Percentiles rank a stretch among this genome's conserved stretches.
Conservation (phyloP, 2,888 invertebrate species). For the Mongoloraphidia duomilia region DNA sequence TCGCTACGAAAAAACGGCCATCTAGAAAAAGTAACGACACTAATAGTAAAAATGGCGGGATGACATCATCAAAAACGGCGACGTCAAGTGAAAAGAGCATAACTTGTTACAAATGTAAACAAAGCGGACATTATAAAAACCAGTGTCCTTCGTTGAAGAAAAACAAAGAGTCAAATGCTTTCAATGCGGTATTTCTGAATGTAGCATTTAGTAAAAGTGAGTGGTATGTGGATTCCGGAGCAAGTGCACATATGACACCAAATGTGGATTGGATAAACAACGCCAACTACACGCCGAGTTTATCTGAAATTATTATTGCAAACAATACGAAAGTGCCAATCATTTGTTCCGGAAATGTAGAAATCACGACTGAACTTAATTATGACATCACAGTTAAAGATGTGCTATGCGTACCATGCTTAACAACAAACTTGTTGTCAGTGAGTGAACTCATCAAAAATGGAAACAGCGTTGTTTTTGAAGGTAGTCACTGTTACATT, state of each 20-base stretch:
- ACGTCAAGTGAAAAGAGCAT: background rate
- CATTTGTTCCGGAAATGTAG: constrained; percentile 13
- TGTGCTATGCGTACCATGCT: constrained; percentile 13
- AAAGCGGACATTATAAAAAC: constrained; percentile 4
- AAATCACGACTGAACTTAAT: constrained; percentile 9
- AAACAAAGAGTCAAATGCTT: background rate
- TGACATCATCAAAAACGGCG: background rate
- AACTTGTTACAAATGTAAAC: constrained; percentile 4
- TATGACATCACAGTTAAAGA: constrained; percentile 11
- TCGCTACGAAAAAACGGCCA: background rate
- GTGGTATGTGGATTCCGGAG: constrained; percentile 1
- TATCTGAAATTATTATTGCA: constrained; percentile 13
- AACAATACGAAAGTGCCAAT: constrained; percentile 14
- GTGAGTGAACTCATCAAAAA: constrained; percentile 17
- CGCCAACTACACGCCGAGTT: background rate
- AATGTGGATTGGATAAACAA: constrained; percentile 5
- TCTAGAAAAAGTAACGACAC: background rate
- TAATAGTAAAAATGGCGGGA: background rate
- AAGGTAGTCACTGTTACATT: constrained; percentile 11
- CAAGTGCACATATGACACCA: no score
- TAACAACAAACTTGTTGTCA: constrained; percentile 17
- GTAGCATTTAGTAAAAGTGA: background rate
- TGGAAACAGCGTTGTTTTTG: constrained; percentile 14
- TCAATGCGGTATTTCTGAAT: constrained; percentile 1
- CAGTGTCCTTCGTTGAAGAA: constrained; percentile 1